Evolutionary conservation across 2,797 vertebrate genomes (phyloP).

Genomic region (Rhyacichthys aspro): DNA sequence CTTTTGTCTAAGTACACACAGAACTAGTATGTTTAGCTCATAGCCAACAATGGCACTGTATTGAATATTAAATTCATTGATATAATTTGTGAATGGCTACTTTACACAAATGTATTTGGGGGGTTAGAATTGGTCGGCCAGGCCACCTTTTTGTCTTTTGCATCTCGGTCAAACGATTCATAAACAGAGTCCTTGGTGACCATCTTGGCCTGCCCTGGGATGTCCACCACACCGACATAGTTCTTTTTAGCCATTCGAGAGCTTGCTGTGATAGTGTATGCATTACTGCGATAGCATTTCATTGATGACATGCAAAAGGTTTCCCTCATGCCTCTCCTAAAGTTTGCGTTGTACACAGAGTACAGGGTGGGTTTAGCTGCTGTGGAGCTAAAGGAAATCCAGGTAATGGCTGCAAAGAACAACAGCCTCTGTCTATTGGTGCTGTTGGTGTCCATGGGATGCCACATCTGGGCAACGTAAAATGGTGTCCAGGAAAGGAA

Average conservation of each 20-base stretch:
- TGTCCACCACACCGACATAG: constrained; percentile 90
- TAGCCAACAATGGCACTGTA: constrained; percentile 13
- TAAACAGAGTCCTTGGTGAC: constrained; percentile 86
- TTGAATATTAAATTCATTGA: constrained; percentile 2
- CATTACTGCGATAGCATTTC: constrained; percentile 96
- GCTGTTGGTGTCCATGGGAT: constrained; percentile 75
- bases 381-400: constrained; percentile 91
- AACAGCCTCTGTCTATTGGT: constrained; percentile 80
- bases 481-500: constrained; percentile 93
- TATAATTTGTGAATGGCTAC: background rate
- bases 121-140: constrained; percentile 92
- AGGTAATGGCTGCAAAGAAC: constrained; percentile 83
- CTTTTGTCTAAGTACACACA: background rate
- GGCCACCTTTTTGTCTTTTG: constrained; percentile 92
- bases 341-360: constrained; percentile 90
- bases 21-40: constrained; percentile 13
- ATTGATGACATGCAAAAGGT: constrained; percentile 97
- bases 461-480: constrained; percentile 89
- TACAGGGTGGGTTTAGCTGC: constrained; percentile 91
- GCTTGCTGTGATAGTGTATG: constrained; percentile 95
- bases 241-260: constrained; percentile 95
- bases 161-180: constrained; percentile 88
- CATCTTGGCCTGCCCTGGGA: constrained; percentile 82
- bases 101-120: constrained; percentile 91
- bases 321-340: constrained; percentile 93